These are phyloP conservation scores for Pheosia tremula DNA, from an alignment of 2,888 invertebrate species.

Conservation along the genomic window DNA sequence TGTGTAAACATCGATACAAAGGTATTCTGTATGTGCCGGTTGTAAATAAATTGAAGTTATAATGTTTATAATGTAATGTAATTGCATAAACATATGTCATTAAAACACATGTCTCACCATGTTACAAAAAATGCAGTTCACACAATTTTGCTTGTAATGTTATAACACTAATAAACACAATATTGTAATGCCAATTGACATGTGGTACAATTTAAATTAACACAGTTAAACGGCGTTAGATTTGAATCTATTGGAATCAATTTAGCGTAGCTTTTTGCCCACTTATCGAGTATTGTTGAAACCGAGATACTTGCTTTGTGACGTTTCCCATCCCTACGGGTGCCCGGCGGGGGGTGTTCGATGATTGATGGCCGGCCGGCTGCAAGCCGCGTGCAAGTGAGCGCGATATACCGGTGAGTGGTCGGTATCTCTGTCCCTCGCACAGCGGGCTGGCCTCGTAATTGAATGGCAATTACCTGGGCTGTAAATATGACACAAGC, in stretches of 20 bases:
- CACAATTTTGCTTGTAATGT: not conserved
- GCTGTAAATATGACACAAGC: constrained; percentile 85
- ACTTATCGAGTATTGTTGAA: constrained; percentile 80
- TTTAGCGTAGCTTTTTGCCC: constrained; percentile 76
- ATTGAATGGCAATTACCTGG: constrained; percentile 85
- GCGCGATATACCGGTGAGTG: constrained; percentile 48
- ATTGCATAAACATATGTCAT: too few species aligned
- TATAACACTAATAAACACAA: constrained; percentile 8
- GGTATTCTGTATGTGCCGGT: too few species aligned
- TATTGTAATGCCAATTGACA: constrained; percentile 25
- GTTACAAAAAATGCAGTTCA: too few species aligned
- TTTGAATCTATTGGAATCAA: constrained; percentile 72
- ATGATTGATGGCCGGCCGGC: constrained; percentile 81
- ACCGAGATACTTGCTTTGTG: constrained; percentile 72
- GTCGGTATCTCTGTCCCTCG: constrained; percentile 55
- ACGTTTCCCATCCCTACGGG: constrained; percentile 78
- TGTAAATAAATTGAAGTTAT: too few species aligned
- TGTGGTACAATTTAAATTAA: constrained; percentile 50
- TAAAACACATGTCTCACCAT: too few species aligned
- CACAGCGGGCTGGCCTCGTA: constrained; percentile 75
- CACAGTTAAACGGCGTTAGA: constrained; percentile 62
- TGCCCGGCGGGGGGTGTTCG: constrained; percentile 78
- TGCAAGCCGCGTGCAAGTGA: constrained; percentile 59
- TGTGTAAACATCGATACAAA: too few species aligned
- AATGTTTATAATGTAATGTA: too few species aligned